Evolutionary conservation across 2,888 invertebrate species (phyloP), one percentile per base, ranked within the genome.

Genomic region (Drosophila tripunctata): DNA sequence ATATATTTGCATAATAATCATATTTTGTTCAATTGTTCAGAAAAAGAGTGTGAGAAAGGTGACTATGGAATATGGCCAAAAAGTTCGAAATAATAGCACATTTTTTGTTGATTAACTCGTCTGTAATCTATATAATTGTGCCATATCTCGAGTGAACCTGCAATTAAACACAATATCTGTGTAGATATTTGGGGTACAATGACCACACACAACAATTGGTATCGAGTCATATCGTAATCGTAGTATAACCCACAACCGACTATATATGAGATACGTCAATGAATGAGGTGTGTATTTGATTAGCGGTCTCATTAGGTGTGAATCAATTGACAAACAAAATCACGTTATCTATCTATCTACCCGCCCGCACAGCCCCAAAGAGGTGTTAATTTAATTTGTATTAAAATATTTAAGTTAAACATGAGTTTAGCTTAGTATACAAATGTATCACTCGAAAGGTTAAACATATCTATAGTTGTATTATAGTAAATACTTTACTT

Each of bases 281-380:
- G 33, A 47, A 27, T 27, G 27, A 27, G 27, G 27, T 45, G 40
- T 27, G 10, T 21, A 14, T 36, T 60, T 72, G 55, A 82, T 80
- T 83, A 73, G 44, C 69, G 44, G 6, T 12, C 40, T 78, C 41
- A 73, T 66, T 76, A 47, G 54, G 48, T 70, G 74, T 50, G 50
- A 78, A 83, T 78, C 58, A 63, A 58, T 40, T 41, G 67, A 10
- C 43, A 48, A 47, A 63, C 45, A 52, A 77, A 67, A 60, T 44
- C 64, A 47, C 61, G 78, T 65, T 77, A 83, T 68, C 74, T 72
- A 27, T 27, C 27, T 10, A 27, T n/a, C n/a, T n/a, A n/a, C n/a
- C n/a, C n/a, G 33, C 4, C 15, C 3, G n/a, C 5, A 21, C 33
- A 61, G 6, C 38, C 21, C 2, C 14, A 38, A 45, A 17, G 14